Evolutionary conservation across 2,797 vertebrate species (phyloP).

Genomic region (Danio aesculapii): DNA sequence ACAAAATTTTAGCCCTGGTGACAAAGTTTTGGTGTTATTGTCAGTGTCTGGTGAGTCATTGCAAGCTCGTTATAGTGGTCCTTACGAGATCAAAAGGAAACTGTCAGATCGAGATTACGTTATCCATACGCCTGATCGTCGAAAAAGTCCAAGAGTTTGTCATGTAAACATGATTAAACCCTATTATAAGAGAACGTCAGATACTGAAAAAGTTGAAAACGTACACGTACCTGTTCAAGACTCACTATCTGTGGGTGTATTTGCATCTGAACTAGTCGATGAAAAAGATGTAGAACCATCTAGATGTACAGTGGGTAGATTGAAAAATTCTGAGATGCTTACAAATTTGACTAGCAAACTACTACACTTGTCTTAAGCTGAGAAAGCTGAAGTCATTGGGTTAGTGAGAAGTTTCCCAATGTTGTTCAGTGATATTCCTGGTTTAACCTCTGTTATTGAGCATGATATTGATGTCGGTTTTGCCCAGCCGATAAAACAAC

Average conservation of each 20-base stretch:
- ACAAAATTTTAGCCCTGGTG: too few relatives aligned
- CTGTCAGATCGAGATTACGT: neutral
- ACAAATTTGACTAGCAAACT: neutral
- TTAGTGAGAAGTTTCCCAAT: neutral
- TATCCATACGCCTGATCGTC: neutral
- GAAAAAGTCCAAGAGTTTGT: neutral
- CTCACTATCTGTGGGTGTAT: too few relatives aligned
- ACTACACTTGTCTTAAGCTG: neutral
- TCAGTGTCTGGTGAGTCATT: neutral
- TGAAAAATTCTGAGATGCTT: too few relatives aligned
- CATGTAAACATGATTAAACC: constrained; percentile 1
- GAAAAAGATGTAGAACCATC: too few relatives aligned
- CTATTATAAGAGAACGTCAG: neutral
- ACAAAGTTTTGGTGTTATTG: too few relatives aligned
- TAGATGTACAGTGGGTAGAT: neutral
- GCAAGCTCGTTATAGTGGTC: neutral
- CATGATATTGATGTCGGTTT: neutral
- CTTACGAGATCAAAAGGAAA: neutral
- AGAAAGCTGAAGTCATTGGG: neutral
- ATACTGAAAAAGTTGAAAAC: too few relatives aligned
- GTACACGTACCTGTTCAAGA: too few relatives aligned
- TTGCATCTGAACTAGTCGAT: too few relatives aligned
- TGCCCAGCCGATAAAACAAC: neutral
- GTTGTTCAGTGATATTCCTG: neutral
- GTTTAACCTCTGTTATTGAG: neutral